Conservation (phyloP, 2,888 invertebrate species). For the Linhomoeus sp. region DNA sequence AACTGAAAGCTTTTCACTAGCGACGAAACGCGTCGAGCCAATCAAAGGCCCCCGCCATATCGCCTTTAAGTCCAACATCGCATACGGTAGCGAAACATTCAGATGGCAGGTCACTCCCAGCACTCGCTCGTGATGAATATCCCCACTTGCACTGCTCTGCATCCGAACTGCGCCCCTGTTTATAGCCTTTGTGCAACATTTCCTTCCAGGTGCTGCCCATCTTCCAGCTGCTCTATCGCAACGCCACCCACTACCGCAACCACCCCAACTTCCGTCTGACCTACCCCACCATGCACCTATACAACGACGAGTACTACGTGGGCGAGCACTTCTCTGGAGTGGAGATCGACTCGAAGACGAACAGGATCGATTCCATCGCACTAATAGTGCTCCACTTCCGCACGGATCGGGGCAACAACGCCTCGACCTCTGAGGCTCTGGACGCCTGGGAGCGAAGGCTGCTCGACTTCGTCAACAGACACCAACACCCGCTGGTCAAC, state of each 20-base stretch:
- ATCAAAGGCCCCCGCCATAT: too few species aligned
- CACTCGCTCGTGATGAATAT: too few species aligned
- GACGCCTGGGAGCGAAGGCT: slow-evolving; percentile 12
- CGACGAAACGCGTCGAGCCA: too few species aligned
- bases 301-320: slow-evolving; percentile 19
- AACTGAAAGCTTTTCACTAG: too few species aligned
- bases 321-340: slow-evolving; percentile 20
- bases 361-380: slow-evolving; percentile 9
- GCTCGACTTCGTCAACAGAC: slow-evolving; percentile 11
- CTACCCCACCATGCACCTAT: slow-evolving; percentile 19
- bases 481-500: slow-evolving; percentile 12
- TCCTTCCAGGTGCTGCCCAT: slow-evolving; percentile 15
- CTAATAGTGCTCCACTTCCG: slow-evolving; percentile 18
- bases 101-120: too few species aligned
- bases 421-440: slow-evolving; percentile 7
- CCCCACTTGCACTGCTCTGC: too few species aligned
- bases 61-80: too few species aligned
- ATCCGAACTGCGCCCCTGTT: too few species aligned
- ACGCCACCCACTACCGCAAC: slow-evolving; percentile 10
- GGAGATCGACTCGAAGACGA: slow-evolving; percentile 12
- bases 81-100: too few species aligned
- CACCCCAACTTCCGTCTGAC: slow-evolving; percentile 19
- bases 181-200: too few species aligned
- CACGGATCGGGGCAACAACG: slow-evolving; percentile 13
- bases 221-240: slow-evolving; percentile 17